Base-by-base conservation (phyloP, 2,113 vertebrate species). In the Poeciliopsis turrubarensis region DNA sequence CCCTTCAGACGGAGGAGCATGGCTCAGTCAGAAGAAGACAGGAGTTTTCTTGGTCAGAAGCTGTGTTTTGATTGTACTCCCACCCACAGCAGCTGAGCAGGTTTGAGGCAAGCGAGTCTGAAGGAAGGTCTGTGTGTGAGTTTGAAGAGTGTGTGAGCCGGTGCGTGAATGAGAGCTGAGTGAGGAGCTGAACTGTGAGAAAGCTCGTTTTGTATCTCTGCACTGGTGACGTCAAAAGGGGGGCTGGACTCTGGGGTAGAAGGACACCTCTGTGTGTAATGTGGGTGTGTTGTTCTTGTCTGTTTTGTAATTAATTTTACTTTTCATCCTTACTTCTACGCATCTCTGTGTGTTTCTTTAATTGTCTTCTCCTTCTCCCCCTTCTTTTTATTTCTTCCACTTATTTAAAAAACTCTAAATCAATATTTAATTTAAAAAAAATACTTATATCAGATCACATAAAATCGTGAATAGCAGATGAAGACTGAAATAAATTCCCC, bases 191-290 rank as follows among this genome's bases (percentile, higher is more conserved):
- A 83, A 92, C 90, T 90, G 92, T 89, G 82, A 88, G 88, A n/a
- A 39, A 3, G 91, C 91, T 92, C 78, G 94, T 95, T 96, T 96
- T 95, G 95, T 95, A 91, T 95, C 83, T 84, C 83, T 84, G 86
- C 25, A 88, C 64, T 73, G 80, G 90, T 96, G 95, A 97, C 96
- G 94, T 95, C 92, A 92, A 75, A 74, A 67, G 75, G 76, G 89
- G 90, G 91, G 85, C 68, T 83, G 93, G 92, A 91, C 92, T 60
- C 65, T 31, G 31, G 79, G 62, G 62, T 82, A 72, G 82, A 87
- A 34, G 89, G 79, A 83, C 72, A 77, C n/a, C 72, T 72, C 81
- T 54, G 77, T 72, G 78, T 73, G 62, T 71, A 41, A 51, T 80
- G 70, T 64, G 41, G 54, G 41, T 70, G 47, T 39, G 44, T 60